phyloP scores from a whole-genome alignment of 2,888 invertebrate species.

The Melolontha melolontha region DNA sequence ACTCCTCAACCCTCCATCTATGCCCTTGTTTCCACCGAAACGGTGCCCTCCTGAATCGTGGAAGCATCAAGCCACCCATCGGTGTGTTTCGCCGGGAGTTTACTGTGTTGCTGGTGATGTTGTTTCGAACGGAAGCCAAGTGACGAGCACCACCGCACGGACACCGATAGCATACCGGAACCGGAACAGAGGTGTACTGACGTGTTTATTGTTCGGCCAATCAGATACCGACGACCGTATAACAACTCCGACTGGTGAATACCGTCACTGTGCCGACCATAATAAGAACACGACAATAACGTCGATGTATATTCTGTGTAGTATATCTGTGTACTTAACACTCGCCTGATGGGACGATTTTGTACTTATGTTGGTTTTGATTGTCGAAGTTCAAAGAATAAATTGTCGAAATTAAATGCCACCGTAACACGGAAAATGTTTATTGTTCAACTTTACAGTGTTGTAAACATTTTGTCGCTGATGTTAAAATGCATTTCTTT shows the following conservation, averaged over 20 bases:
- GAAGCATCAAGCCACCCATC: too few relatives aligned
- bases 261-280: conserved; percentile 31
- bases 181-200: conserved; percentile 54
- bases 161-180: conserved; percentile 53
- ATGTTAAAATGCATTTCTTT: too few relatives aligned
- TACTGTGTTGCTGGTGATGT: conserved; percentile 14
- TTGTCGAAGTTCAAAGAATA: too few relatives aligned
- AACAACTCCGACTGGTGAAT: conserved; percentile 23
- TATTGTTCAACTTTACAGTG: too few relatives aligned
- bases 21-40: neutral
- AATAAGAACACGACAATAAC: conserved; percentile 33
- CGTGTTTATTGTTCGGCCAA: conserved; percentile 53
- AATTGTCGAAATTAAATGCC: too few relatives aligned
- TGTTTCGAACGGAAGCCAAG: conserved; percentile 16
- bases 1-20: neutral
- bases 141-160: conserved; percentile 46
- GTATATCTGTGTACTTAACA: too few relatives aligned
- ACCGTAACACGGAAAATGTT: too few relatives aligned
- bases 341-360: too few relatives aligned
- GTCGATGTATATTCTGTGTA: neutral
- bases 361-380: too few relatives aligned
- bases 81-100: too few relatives aligned
- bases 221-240: conserved; percentile 31
- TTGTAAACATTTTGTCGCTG: too few relatives aligned
- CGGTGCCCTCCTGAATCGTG: neutral